Evolutionary conservation across 2,888 invertebrate species (phyloP), one percentile per base, ranked within the genome.

Genomic region (Hypolimnas misippus): DNA sequence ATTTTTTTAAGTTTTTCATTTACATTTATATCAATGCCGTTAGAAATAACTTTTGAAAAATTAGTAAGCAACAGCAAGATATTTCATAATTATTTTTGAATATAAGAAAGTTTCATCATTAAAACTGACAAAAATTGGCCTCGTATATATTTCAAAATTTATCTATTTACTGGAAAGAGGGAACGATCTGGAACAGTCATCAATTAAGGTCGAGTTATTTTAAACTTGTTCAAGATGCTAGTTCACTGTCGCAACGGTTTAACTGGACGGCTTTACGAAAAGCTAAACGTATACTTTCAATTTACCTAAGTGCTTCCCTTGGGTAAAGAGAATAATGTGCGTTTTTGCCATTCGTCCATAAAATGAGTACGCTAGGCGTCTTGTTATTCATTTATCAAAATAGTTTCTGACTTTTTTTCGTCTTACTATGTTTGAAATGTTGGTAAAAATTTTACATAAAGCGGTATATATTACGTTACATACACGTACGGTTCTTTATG

Each of bases 171-270:
- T 21, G 53, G 25, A 42, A 60, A 53, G 16, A 21, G 16, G 40
- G 16, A 59, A 38, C 14, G 35, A 50, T 61, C 54, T 49, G 46
- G 46, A 49, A n/a, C 33, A 50, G 35, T 46, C n/a, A 44, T 57
- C 57, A 53, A 64, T 57, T 57, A 51, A 57, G 60, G 53, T 57
- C 57, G 46, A 57, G 55, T 29, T 63, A 51, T 63, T 58, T 58
- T 44, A 44, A 55, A 55, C 17, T 31, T 6, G 31, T 49, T 29
- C 33, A 46, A 29, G 38, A 53, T 19, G 49, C 16, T 38, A 38
- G 57, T 57, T 57, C 57, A 54, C 38, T 62, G 57, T 57, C 53
- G 53, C 10, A 35, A 35, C n/a, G 21, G 29, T 62, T 42, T 35
- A 52, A 8, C 49, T 50, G 44, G 25, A 14, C 40, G 3, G n/a